Percentiles rank a stretch among this genome's conserved stretches.
Evolutionary conservation across 1,140 invertebrate species (phyloP).

Genomic region (Limonius californicus): DNA sequence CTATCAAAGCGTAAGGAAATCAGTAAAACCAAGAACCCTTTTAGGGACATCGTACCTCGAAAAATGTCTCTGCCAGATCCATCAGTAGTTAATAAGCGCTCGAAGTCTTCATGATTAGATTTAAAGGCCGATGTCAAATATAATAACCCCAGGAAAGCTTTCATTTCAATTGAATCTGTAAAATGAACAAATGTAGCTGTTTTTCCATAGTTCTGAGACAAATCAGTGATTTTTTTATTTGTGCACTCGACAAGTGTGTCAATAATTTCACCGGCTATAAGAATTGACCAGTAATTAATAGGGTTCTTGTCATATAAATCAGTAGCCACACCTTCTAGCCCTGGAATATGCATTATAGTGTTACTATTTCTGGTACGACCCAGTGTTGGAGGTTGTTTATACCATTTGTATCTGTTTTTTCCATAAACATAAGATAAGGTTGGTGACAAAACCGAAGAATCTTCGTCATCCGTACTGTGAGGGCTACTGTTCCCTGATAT

Average conservation of each 20-base stretch:
- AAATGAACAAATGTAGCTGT: neutral
- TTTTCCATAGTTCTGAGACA: neutral
- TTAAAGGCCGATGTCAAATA: constrained; percentile 25
- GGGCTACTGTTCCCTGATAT: too few species aligned
- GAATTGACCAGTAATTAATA: neutral
- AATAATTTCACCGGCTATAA: neutral
- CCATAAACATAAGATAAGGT: too few species aligned
- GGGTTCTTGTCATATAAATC: neutral
- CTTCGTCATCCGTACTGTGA: too few species aligned
- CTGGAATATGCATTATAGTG: too few species aligned
- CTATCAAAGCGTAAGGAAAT: constrained; percentile 36
- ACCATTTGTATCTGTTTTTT: too few species aligned
- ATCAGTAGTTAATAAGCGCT: constrained; percentile 34
- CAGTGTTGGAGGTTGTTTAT: too few species aligned
- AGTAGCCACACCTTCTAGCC: neutral
- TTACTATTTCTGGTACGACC: too few species aligned
- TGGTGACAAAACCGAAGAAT: too few species aligned
- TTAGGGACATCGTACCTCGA: constrained; percentile 31
- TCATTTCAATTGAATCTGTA: constrained; percentile 8
- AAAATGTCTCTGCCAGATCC: constrained; percentile 38
- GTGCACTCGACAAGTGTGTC: neutral
- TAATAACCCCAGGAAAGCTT: constrained; percentile 16
- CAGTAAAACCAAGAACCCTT: constrained; percentile 30
- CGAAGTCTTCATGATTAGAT: constrained; percentile 31
- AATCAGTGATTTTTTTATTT: neutral